Evolutionary conservation across 2,888 invertebrate species (phyloP).

Genomic region (Pycnomerus fuliginosus): DNA sequence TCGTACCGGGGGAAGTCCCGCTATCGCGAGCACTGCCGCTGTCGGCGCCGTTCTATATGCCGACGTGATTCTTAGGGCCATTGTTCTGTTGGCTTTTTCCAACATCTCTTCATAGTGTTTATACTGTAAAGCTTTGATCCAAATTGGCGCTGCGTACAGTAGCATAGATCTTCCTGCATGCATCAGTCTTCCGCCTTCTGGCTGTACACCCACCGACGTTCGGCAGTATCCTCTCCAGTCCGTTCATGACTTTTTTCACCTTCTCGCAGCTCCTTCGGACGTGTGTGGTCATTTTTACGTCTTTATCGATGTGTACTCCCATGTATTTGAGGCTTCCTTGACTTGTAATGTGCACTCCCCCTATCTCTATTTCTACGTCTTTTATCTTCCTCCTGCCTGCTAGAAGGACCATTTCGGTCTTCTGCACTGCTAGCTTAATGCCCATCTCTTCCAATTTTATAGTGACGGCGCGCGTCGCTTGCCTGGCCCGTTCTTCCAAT

Average conservation of each 20-base stretch:
- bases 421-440: neutral
- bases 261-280: conserved; percentile 6
- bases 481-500: too few relatives aligned
- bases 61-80: conserved; percentile 8
- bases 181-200: too few relatives aligned
- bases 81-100: conserved; percentile 7
- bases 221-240: conserved; percentile 7
- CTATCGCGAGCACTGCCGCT: too few relatives aligned
- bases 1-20: too few relatives aligned
- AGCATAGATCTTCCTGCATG: conserved; percentile 17
- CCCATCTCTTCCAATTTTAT: too few relatives aligned
- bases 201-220: too few relatives aligned
- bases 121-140: conserved; percentile 6
- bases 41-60: conserved; percentile 22
- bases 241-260: conserved; percentile 6
- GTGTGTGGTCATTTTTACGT: conserved; percentile 7
- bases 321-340: conserved; percentile 14
- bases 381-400: neutral
- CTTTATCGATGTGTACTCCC: conserved; percentile 13
- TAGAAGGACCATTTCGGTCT: conserved; percentile 1
- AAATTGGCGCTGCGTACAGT: conserved; percentile 25
- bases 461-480: too few relatives aligned
- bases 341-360: conserved; percentile 1
- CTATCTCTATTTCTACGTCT: conserved; percentile 5
- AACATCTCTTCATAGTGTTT: conserved; percentile 12